These are phyloP conservation scores for Chionodraco myersi DNA, from an alignment of 2,113 vertebrate species.

Conservation along the genomic window DNA sequence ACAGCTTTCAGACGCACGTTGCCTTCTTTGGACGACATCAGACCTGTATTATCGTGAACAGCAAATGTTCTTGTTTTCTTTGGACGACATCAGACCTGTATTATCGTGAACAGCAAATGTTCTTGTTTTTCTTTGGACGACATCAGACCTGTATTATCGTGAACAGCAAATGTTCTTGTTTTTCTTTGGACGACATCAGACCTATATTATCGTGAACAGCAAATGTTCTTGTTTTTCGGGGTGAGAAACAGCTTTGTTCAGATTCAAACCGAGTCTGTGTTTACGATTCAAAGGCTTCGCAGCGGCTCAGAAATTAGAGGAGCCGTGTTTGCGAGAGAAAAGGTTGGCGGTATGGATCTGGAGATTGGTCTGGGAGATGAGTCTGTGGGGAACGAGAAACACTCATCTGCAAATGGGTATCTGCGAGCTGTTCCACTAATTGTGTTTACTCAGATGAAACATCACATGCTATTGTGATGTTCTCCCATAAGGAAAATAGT, in stretches of 20 bases:
- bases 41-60: slow-evolving; percentile 34
- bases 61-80: no score
- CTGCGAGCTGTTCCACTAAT: slow-evolving; percentile 17
- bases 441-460: slow-evolving; percentile 36
- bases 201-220: slow-evolving; percentile 34
- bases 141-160: slow-evolving; percentile 28
- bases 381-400: slow-evolving; percentile 12
- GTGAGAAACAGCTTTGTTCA: slow-evolving; percentile 45
- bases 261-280: background rate
- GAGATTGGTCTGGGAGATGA: slow-evolving; percentile 15
- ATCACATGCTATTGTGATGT: background rate
- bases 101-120: slow-evolving; percentile 31
- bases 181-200: slow-evolving; percentile 11
- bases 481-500: background rate
- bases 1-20: slow-evolving; percentile 19
- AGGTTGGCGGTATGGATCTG: slow-evolving; percentile 23
- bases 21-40: slow-evolving; percentile 19
- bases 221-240: slow-evolving; percentile 17
- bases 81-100: slow-evolving; percentile 29
- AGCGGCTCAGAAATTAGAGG: slow-evolving; percentile 17
- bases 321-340: slow-evolving; percentile 2
- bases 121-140: slow-evolving; percentile 18
- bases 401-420: slow-evolving; percentile 14
- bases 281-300: slow-evolving; percentile 14
- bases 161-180: slow-evolving; percentile 24